Percentiles rank a stretch among this genome's conserved stretches.
Evolutionary conservation across 2,888 invertebrate genomes (phyloP).

Genomic region (Empis stercorea): DNA sequence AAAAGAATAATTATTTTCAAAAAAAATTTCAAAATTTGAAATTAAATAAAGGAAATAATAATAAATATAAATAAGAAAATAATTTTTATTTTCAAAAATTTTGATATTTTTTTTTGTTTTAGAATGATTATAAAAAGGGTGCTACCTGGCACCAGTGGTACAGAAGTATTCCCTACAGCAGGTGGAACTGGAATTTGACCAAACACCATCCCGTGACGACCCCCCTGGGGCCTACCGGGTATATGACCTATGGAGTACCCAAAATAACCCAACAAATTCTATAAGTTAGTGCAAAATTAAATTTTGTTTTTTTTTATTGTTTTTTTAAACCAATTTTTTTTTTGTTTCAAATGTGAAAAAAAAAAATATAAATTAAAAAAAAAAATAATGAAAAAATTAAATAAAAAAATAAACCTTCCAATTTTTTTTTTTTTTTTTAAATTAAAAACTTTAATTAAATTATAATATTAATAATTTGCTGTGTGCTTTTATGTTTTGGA

Average conservation of each 20-base stretch:
- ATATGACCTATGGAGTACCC: constrained; percentile 40
- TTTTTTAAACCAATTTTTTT: constrained; percentile 7
- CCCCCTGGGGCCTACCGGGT: constrained; percentile 50
- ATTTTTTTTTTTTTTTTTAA: too few relatives aligned
- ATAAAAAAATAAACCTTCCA: too few relatives aligned
- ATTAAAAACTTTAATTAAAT: too few relatives aligned
- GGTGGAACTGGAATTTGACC: constrained; percentile 41
- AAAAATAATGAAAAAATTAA: too few relatives aligned
- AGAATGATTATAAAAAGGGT: constrained; percentile 18
- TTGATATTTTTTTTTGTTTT: too few relatives aligned
- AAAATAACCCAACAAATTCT: constrained; percentile 5
- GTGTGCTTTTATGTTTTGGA: too few relatives aligned
- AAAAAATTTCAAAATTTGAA: background rate
- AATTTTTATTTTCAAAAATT: too few relatives aligned
- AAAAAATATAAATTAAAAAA: too few relatives aligned
- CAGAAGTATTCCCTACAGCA: constrained; percentile 37
- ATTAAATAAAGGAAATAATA: constrained; percentile 8
- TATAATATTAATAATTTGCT: too few relatives aligned
- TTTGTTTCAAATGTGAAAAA: constrained; percentile 2
- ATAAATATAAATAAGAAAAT: background rate
- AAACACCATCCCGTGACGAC: constrained; percentile 53
- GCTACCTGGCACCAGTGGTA: constrained; percentile 42
- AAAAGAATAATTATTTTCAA: too few relatives aligned
- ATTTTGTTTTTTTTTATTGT: too few relatives aligned
- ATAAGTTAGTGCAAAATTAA: background rate